A percentile compares a stretch with the other conserved stretches of the same genome.
Evolutionary conservation across 2,888 invertebrate species (phyloP).

Genomic region (Athetis lepigone): DNA sequence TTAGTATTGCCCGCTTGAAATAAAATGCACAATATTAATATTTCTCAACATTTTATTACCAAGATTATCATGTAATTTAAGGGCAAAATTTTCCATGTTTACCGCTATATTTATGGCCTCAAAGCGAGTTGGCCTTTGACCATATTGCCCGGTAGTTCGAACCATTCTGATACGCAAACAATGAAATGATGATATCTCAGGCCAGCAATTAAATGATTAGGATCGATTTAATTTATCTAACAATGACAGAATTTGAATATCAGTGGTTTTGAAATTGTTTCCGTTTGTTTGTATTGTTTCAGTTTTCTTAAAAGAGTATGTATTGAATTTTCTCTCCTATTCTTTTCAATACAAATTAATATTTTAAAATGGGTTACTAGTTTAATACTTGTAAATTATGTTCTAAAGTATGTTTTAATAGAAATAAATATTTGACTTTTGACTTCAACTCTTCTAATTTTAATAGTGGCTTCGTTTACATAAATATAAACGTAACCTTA

Average conservation of each 20-base stretch:
- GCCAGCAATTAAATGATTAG: constrained; percentile 67
- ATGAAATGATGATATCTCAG: constrained; percentile 61
- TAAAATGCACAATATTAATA: constrained; percentile 3
- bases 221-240: constrained; percentile 70
- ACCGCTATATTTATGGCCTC: constrained; percentile 52
- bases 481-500: no score
- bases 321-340: no score
- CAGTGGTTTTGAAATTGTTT: constrained; percentile 21
- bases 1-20: neutral
- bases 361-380: no score
- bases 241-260: constrained; percentile 54
- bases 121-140: constrained; percentile 47
- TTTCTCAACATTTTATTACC: constrained; percentile 17
- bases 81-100: constrained; percentile 26
- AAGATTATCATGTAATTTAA: constrained; percentile 39
- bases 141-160: constrained; percentile 40
- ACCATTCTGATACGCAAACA: constrained; percentile 53
- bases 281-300: neutral
- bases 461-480: no score
- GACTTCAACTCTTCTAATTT: no score
- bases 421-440: no score
- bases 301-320: no score
- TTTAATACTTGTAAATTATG: no score
- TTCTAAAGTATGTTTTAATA: no score
- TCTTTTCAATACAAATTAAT: no score